Percentiles rank a stretch among this genome's conserved stretches.
Evolutionary conservation across 2,797 vertebrate genomes (phyloP).

Genomic region (Pogoniulus pusillus): DNA sequence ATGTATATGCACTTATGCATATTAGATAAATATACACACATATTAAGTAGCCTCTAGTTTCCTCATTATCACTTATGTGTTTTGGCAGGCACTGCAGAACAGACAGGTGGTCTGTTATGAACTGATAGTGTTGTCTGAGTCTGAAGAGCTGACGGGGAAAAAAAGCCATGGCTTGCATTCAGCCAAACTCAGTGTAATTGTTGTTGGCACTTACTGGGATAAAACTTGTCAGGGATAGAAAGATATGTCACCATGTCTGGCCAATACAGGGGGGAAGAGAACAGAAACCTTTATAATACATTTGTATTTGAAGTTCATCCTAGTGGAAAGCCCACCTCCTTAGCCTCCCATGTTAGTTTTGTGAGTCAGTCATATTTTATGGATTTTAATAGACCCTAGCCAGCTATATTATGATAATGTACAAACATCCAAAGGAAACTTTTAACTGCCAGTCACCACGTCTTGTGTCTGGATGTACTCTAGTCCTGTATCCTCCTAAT

Average conservation of each 20-base stretch:
- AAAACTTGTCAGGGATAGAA: constrained; percentile 28
- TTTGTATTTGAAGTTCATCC: neutral
- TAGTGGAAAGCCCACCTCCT: neutral
- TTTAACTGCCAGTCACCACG: neutral
- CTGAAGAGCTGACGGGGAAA: constrained; percentile 53
- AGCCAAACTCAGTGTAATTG: constrained; percentile 34
- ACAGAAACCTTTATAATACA: constrained; percentile 14
- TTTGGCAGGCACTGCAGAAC: constrained; percentile 64
- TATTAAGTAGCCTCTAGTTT: constrained; percentile 45
- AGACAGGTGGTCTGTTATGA: constrained; percentile 66
- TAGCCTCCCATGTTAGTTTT: neutral
- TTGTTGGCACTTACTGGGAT: constrained; percentile 39
- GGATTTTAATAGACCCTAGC: neutral
- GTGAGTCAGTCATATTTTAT: neutral
- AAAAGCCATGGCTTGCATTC: constrained; percentile 31
- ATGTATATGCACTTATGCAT: constrained; percentile 33
- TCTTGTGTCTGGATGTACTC: neutral
- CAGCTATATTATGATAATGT: neutral
- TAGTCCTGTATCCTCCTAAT: neutral
- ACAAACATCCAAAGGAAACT: neutral
- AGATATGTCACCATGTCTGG: constrained; percentile 25
- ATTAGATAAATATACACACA: constrained; percentile 52
- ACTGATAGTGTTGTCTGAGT: constrained; percentile 59
- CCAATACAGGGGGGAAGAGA: neutral
- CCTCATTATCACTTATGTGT: constrained; percentile 53